Base-by-base conservation (phyloP, 2,888 invertebrate species). In the Melinaea menophilus region DNA sequence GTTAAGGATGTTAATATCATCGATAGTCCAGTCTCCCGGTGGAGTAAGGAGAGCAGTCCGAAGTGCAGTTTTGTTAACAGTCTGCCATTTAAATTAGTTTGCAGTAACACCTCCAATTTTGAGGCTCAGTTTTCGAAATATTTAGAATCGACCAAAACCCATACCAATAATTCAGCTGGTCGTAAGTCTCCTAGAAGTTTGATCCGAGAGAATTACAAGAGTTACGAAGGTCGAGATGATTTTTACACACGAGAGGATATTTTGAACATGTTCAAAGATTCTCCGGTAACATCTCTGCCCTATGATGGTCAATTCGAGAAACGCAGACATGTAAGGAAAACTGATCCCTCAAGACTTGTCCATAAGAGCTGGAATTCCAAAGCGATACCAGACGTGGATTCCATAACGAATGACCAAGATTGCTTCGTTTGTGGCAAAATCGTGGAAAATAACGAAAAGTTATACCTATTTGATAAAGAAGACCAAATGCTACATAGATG, bases 241-340 rank as follows among this genome's bases (percentile, higher is more conserved):
- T 79, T 82, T 59, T 77, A 82, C 13, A 87, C 88, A 0, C 75
- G 90, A 12, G 90, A 90, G 55, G 87, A 89, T 56, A 79, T 90
- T 37, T 69, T 90, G 12, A 88, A 90, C 68, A 85, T 90, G 85
- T 86, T 90, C 34, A 90, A 90, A 75, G 86, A 90, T 73, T 82
- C 89, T 0, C 91, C 91, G 0, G 84, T 90, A 2, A 81, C 83
- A 0, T 79, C 85, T 1, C 63, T 84, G n/a, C 85, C 86, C 2
- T 85, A 81, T 61, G 74, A 75, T 9, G 84, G 84, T 45, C 77
- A 80, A 57, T 74, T 63, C 4, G 83, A 82, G 37, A 88, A 88
- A 67, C 75, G 87, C 11, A 79, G 80, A 37, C 87, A 90, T 72
- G 83, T 85, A 0, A 75, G 90, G 11, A 90, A 90, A 73, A 85